Evolutionary conservation across 1,140 invertebrate species (phyloP), one percentile per base, ranked within the genome.

Genomic region (Ptiloglossa arizonensis): DNA sequence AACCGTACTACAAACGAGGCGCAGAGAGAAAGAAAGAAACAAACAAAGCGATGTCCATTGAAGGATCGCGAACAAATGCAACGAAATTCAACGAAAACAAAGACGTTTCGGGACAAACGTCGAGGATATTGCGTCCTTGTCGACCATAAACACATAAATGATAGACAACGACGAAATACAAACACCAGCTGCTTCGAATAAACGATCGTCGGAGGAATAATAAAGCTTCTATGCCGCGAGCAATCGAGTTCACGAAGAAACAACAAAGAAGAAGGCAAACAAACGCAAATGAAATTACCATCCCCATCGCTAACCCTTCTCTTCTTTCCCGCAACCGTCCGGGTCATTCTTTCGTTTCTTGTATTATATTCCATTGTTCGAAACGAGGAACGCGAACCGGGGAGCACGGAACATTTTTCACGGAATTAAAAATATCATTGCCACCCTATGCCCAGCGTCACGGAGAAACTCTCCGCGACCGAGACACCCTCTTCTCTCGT

Each of bases 271-370:
- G 15, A 54, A 29, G 5, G 13, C 5, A 27, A 24, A 29, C 24
- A 81, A 52, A 79, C 13, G 54, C 15, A 54, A 44, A 79, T 71
- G 27, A 79, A 17, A 22, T 50, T 38, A 59, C 41, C 41, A 50
- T 24, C 44, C 54, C 41, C n/a, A n/a, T n/a, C n/a, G n/a, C n/a
- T n/a, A n/a, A n/a, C n/a, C n/a, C n/a, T n/a, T n/a, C n/a, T n/a
- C n/a, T n/a, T n/a, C n/a, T n/a, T n/a, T n/a, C n/a, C 24, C 0
- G 41, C 38, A 8, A 19, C 15, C 27, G n/a, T 9, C 5, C 13
- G 29, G 17, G 35, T 15, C 11, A 32, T 13, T 41, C n/a, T 29
- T 52, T 0, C 22, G 41, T 11, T 15, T n/a, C 24, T 15, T 22
- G 48, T 19, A 8, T 50, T 72, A 35, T 32, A 54, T 75, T 46